phyloP scores from a whole-genome alignment of 1,140 invertebrate genomes.

The Pogonognathellus flavescens region DNA sequence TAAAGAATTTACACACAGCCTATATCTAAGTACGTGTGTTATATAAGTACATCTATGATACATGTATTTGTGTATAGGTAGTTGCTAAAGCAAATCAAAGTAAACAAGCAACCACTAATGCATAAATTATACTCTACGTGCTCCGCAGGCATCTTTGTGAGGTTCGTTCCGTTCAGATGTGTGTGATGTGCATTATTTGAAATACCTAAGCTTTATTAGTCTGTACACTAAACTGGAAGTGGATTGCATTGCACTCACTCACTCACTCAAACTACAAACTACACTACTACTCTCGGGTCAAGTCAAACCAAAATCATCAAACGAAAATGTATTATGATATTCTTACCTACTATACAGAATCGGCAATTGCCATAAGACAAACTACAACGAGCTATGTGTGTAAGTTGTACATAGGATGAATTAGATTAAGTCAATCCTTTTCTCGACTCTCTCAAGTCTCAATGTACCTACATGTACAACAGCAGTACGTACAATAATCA shows the following conservation, averaged over 20 bases:
- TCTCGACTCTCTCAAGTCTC: neutral
- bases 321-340: neutral
- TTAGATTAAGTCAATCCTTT: conserved; percentile 27
- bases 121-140: conserved; percentile 36
- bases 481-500: too few relatives aligned
- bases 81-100: neutral
- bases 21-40: too few relatives aligned
- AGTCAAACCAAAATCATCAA: conserved; percentile 3
- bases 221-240: conserved; percentile 34
- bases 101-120: conserved; percentile 12
- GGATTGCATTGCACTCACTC: conserved; percentile 17
- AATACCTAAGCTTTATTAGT: conserved; percentile 25
- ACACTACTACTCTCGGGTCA: conserved; percentile 29
- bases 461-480: neutral
- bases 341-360: neutral
- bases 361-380: neutral
- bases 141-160: conserved; percentile 21
- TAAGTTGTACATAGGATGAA: too few relatives aligned
- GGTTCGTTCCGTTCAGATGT: neutral
- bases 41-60: too few relatives aligned
- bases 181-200: conserved; percentile 28
- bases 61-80: too few relatives aligned
- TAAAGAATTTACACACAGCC: too few relatives aligned
- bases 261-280: too few relatives aligned
- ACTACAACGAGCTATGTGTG: conserved; percentile 10